Percentiles rank a stretch among this genome's conserved stretches.
phyloP scores from a whole-genome alignment of 2,888 invertebrate genomes.

The Anthrax anthrax region DNA sequence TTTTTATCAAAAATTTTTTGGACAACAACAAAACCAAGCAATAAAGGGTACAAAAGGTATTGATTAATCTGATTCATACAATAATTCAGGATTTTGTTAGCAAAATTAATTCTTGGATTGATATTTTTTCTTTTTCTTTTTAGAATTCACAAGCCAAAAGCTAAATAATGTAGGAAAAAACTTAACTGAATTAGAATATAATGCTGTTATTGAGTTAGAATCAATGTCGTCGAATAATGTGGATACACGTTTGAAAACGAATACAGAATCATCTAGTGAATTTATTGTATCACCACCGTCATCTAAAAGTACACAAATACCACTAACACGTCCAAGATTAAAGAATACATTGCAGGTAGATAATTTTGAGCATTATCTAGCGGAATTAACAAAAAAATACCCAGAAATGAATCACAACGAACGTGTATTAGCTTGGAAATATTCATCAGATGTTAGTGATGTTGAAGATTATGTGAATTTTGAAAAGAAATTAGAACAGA shows the following conservation, averaged over 20 bases:
- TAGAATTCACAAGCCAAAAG: too few species aligned
- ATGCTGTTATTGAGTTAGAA: background rate
- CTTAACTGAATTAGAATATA: background rate
- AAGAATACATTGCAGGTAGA: conserved; percentile 27
- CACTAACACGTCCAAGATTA: conserved; percentile 5
- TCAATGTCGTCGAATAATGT: background rate
- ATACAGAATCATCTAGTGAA: conserved; percentile 26
- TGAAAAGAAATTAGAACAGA: conserved; percentile 13
- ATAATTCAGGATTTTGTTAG: too few species aligned
- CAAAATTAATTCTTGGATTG: too few species aligned
- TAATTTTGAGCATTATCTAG: conserved; percentile 24
- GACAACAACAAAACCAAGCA: too few species aligned
- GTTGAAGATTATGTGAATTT: conserved; percentile 29
- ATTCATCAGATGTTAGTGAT: conserved; percentile 21
- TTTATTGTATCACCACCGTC: conserved; percentile 29
- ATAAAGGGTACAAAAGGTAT: too few species aligned
- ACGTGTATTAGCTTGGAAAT: conserved; percentile 24
- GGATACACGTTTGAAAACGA: background rate
- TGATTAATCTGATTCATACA: too few species aligned
- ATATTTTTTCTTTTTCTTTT: too few species aligned
- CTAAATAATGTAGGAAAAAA: background rate
- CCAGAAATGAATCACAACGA: conserved; percentile 25
- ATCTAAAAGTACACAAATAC: background rate
- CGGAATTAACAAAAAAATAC: conserved; percentile 20
- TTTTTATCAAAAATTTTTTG: too few species aligned